Conservation (phyloP, 2,797 vertebrate species). For the Ctenochaetus hawaiiensis region DNA sequence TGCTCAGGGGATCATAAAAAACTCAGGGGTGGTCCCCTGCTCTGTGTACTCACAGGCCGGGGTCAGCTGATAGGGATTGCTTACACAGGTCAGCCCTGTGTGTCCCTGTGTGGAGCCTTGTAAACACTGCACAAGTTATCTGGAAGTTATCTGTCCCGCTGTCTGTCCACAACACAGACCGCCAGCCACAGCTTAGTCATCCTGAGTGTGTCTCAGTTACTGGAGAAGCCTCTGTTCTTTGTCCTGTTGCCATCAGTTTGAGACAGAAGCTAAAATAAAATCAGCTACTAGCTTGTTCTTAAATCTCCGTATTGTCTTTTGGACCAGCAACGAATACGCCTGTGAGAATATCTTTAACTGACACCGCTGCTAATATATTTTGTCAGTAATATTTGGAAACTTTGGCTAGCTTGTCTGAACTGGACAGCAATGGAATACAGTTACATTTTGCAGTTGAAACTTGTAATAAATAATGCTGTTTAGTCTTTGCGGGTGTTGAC, state of each 20-base stretch:
- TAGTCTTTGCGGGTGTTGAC: slow-evolving; percentile 49
- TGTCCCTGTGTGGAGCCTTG: neutral
- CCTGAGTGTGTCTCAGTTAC: neutral
- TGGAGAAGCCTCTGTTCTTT: slow-evolving; percentile 30
- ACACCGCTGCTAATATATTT: slow-evolving; percentile 6
- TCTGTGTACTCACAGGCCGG: slow-evolving; percentile 44
- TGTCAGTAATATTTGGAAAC: slow-evolving; percentile 29
- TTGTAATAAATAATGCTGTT: slow-evolving; percentile 31
- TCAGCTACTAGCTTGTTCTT: slow-evolving; percentile 3
- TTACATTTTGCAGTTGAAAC: slow-evolving; percentile 30
- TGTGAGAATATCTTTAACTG: slow-evolving; percentile 16
- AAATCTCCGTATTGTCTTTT: slow-evolving; percentile 1
- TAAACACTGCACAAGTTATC: slow-evolving; percentile 51
- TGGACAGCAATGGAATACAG: neutral
- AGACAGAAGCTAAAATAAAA: slow-evolving; percentile 38
- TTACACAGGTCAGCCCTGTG: slow-evolving; percentile 57
- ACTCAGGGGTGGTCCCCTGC: slow-evolving; percentile 66
- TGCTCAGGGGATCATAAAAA: slow-evolving; percentile 57
- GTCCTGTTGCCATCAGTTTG: slow-evolving; percentile 10
- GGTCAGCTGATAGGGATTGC: slow-evolving; percentile 58
- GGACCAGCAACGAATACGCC: slow-evolving; percentile 10
- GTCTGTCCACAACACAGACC: slow-evolving; percentile 1
- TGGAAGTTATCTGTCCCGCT: slow-evolving; percentile 23
- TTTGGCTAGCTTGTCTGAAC: slow-evolving; percentile 1
- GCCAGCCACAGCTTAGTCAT: slow-evolving; percentile 12